Base-by-base conservation (phyloP, 2,113 vertebrate genomes). In the Podocnemis expansa region DNA sequence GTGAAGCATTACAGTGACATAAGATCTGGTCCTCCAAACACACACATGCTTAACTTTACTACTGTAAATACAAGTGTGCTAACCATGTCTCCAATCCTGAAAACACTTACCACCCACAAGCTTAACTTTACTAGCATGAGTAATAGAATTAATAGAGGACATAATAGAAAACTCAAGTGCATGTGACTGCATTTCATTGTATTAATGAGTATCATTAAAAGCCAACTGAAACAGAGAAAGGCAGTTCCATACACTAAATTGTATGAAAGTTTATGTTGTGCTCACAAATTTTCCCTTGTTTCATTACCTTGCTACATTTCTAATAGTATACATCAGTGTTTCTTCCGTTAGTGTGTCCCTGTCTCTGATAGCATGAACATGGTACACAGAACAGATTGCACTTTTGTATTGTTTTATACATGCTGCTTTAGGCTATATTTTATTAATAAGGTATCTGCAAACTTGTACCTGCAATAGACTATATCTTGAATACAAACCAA, bases 71-170 rank as follows among this genome's bases (percentile, higher is more conserved):
- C 58, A 60, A 31, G 31, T 60, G 16, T 34, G 34, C 27, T 14
- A 60, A 60, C 29, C 34, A 34, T 60, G 58, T 29, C 29, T 14
- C 58, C 58, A 34, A 17, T 89, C 63, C 56, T 80, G 45, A 38
- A 80, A 8, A 2, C 83, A 80, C 1, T 1, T 0, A 0, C 0
- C 0, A 0, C 0, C 0, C 2, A 0, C 5, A 1, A 34, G 34
- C 67, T 94, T 84, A 45, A 0, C 43, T 85, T 79, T 63, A 41
- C 73, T 83, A 38, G 3, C 17, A 0, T 0, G 10, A 34, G 73
- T 10, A 31, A 60, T 1, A 2, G 78, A 56, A n/a, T 76, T 7
- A 47, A 58, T 73, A 17, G 52, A 90, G 87, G 82, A 91, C 85
- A 67, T 75, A 3, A 2, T 45, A 83, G 82, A 31, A 78, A 90